A percentile compares a stretch with the other conserved stretches of the same genome.
Conservation (phyloP, 2,888 invertebrate genomes). For the Microchrysa polita region DNA sequence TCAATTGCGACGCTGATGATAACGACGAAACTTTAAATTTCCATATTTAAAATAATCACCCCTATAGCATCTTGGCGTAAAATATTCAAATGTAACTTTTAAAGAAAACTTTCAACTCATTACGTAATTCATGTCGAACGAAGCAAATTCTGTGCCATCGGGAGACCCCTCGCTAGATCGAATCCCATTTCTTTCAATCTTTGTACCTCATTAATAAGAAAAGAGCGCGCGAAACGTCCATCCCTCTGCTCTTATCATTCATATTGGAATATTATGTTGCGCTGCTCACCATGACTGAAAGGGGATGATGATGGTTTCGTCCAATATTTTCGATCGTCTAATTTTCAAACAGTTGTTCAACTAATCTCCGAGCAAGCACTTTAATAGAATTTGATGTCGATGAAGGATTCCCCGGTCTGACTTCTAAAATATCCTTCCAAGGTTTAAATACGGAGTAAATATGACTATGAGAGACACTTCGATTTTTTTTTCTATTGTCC, state of each 20-base stretch:
- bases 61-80: too few relatives aligned
- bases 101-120: constrained; percentile 11
- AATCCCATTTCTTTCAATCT: not conserved
- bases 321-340: constrained; percentile 22
- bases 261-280: constrained; percentile 24
- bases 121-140: constrained; percentile 9
- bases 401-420: constrained; percentile 26
- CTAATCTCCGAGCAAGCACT: constrained; percentile 41
- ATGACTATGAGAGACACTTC: constrained; percentile 31
- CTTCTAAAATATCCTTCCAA: not conserved
- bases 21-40: too few relatives aligned
- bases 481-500: not conserved
- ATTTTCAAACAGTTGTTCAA: constrained; percentile 44
- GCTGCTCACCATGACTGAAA: not conserved
- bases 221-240: not conserved
- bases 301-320: not conserved
- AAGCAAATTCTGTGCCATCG: constrained; percentile 1
- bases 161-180: not conserved
- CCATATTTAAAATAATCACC: too few relatives aligned
- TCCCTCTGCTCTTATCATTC: constrained; percentile 34
- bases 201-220: constrained; percentile 28
- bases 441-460: constrained; percentile 17
- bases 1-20: too few relatives aligned
- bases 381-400: constrained; percentile 41
- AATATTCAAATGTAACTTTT: constrained; percentile 20